Percentiles rank a stretch among this genome's conserved stretches.
Evolutionary conservation across 1,140 invertebrate genomes (phyloP).

Genomic region (Gyrodactylus bullatarudis): DNA sequence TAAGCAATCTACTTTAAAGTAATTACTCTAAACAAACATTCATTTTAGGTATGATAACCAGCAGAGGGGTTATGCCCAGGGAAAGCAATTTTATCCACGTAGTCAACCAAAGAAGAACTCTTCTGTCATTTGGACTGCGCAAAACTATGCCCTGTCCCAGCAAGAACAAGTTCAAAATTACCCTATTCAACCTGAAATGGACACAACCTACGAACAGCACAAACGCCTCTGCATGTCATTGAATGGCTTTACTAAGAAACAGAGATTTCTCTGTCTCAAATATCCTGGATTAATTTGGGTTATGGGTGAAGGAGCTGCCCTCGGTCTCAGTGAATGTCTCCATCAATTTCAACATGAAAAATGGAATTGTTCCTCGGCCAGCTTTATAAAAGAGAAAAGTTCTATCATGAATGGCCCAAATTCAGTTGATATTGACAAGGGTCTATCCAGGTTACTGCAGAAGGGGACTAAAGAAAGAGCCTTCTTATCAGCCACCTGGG

Average conservation of each 20-base stretch:
- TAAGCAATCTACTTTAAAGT: not conserved
- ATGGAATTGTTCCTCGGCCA: constrained; percentile 26
- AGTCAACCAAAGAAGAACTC: not conserved
- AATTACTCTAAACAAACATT: too few relatives aligned
- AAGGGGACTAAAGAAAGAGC: constrained; percentile 58
- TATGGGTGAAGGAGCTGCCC: constrained; percentile 23
- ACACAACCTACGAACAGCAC: not conserved
- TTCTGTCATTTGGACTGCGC: not conserved
- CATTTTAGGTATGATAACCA: not conserved
- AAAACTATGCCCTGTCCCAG: not conserved
- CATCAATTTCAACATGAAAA: constrained; percentile 26
- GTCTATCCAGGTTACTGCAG: not conserved
- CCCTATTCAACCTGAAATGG: not conserved
- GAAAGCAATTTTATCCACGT: not conserved
- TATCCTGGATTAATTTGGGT: not conserved
- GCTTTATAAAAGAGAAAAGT: not conserved
- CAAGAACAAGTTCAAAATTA: not conserved
- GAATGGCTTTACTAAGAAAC: not conserved
- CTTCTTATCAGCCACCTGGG: constrained; percentile 55
- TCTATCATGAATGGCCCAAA: not conserved
- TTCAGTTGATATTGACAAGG: not conserved
- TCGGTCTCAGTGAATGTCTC: constrained; percentile 26
- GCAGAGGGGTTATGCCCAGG: not conserved
- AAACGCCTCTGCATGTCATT: not conserved
- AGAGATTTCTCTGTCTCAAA: not conserved